These are phyloP conservation scores for Stegastes partitus DNA, from an alignment of 2,113 vertebrate species.

Conservation along the genomic window DNA sequence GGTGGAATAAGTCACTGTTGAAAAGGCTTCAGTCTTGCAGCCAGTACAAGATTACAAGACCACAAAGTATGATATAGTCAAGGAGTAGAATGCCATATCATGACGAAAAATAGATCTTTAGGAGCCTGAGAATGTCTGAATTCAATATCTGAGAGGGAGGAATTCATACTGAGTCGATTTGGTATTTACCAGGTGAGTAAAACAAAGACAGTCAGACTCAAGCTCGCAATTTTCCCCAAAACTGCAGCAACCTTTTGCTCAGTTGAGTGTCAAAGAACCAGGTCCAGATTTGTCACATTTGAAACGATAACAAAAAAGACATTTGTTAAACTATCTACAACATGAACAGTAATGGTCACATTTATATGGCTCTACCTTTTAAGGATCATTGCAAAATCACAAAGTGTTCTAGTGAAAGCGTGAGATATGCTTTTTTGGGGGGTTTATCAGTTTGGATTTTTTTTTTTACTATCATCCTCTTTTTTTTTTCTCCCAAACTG, in stretches of 20 bases:
- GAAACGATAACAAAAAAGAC: too few species aligned
- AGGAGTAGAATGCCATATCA: background rate
- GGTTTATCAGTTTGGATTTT: background rate
- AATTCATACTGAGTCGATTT: background rate
- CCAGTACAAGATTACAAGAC: too few species aligned
- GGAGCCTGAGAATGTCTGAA: background rate
- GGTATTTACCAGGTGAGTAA: too few species aligned
- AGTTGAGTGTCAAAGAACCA: background rate
- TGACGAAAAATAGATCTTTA: background rate
- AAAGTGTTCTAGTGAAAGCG: background rate
- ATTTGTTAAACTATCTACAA: background rate
- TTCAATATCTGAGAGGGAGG: background rate
- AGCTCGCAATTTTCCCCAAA: too few species aligned
- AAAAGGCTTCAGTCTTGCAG: background rate
- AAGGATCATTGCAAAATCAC: background rate
- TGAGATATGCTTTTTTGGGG: too few species aligned
- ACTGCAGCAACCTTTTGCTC: background rate
- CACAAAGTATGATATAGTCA: background rate
- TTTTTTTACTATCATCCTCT: too few species aligned
- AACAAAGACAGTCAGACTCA: too few species aligned
- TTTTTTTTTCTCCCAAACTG: background rate
- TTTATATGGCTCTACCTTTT: background rate
- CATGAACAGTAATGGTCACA: background rate
- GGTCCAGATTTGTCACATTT: background rate
- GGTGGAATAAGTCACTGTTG: constrained; percentile 25